A percentile compares a stretch with the other conserved stretches of the same genome.
phyloP scores from a whole-genome alignment of 2,113 vertebrate genomes.

The Mormyrus iriodes region DNA sequence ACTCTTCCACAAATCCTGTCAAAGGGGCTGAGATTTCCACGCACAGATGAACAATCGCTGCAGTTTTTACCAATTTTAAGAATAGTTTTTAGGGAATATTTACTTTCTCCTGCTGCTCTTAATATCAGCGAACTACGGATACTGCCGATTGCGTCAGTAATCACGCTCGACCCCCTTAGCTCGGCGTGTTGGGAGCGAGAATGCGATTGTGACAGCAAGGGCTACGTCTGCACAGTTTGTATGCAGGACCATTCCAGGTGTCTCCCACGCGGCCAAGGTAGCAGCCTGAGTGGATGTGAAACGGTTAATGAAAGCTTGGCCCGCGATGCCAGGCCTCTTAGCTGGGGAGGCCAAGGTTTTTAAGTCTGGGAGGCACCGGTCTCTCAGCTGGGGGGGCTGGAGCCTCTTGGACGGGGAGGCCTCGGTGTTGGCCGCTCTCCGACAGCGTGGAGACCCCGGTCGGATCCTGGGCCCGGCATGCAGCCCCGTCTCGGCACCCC shows the following conservation, averaged over 20 bases:
- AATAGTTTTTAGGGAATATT: not conserved
- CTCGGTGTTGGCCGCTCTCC: constrained; percentile 49
- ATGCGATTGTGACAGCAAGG: not conserved
- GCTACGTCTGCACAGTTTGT: not conserved
- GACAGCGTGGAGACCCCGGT: constrained; percentile 44
- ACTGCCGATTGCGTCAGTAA: not conserved
- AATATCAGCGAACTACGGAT: not conserved
- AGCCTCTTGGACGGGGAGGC: constrained; percentile 27
- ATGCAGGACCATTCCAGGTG: too few species aligned
- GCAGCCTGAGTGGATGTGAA: constrained; percentile 20
- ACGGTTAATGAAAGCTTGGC: constrained; percentile 30
- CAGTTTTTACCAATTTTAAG: not conserved
- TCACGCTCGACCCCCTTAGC: not conserved
- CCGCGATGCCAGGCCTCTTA: constrained; percentile 46
- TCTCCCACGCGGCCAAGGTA: not conserved
- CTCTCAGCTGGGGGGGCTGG: constrained; percentile 45
- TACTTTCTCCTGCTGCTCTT: not conserved
- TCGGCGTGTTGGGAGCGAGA: not conserved
- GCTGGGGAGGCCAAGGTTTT: constrained; percentile 30
- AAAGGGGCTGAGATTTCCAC: not conserved
- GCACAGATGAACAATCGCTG: not conserved
- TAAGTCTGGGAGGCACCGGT: constrained; percentile 43
- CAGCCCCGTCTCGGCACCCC: constrained; percentile 61
- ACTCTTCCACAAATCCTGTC: constrained; percentile 48
- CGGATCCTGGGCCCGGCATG: constrained; percentile 45